Conservation (phyloP, 1,140 invertebrate genomes). For the Bactericera cockerelli region DNA sequence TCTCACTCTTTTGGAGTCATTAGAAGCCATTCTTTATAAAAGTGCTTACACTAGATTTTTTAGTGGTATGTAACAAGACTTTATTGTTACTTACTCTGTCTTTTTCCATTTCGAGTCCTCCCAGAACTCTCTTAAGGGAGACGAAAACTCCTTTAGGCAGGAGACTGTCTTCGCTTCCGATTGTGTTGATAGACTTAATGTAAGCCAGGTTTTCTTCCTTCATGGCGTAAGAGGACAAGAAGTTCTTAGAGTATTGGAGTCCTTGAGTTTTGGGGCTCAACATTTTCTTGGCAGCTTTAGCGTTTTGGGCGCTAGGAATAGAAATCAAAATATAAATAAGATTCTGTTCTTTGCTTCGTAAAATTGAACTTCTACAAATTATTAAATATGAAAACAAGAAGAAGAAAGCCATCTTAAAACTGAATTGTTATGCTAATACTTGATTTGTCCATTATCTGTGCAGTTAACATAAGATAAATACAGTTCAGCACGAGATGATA, state of each 20-base stretch:
- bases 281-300: slow-evolving; percentile 29
- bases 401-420: no score
- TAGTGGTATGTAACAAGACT: no score
- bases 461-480: no score
- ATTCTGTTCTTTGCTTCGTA: no score
- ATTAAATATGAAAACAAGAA: no score
- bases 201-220: slow-evolving; percentile 31
- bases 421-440: no score
- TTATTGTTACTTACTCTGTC: slow-evolving; percentile 14
- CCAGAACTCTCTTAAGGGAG: slow-evolving; percentile 26
- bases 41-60: no score
- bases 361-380: no score
- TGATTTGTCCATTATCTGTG: no score
- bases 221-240: slow-evolving; percentile 28
- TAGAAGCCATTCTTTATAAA: no score
- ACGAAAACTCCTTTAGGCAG: slow-evolving; percentile 33
- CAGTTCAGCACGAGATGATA: no score
- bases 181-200: slow-evolving; percentile 26
- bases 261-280: slow-evolving; percentile 40
- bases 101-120: slow-evolving; percentile 30
- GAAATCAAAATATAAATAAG: not conserved
- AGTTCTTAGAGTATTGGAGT: slow-evolving; percentile 32
- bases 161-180: slow-evolving; percentile 36
- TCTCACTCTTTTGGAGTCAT: no score
- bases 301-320: not conserved